Base-by-base conservation (phyloP, 2,888 invertebrate genomes). In the Aelia acuminata region DNA sequence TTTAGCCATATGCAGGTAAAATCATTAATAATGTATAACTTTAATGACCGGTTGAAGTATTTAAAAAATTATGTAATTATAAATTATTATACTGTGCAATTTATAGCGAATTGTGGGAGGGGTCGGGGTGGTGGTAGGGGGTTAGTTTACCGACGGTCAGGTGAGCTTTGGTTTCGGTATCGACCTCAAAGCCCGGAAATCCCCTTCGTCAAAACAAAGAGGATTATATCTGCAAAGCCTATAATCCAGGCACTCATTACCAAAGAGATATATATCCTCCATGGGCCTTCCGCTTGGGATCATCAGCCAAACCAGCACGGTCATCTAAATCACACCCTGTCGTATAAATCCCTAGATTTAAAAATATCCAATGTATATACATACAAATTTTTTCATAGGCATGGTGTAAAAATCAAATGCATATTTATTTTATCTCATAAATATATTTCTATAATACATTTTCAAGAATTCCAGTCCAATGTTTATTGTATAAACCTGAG, bases 181-280 rank as follows among this genome's bases (percentile, higher is more conserved):
- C 43, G 80, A 80, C 80, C 80, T 43, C 47, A 80, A 80, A 80
- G 22, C 43, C 43, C 43, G 39, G 80, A 80, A 47, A 80, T 47
- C 80, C 80, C 80, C 80, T 80, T 80, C 43, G 80, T 80, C 80
- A 80, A 80, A 80, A 39, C 80, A 39, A 80, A 80, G 80, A 80
- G 80, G 80, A 80, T 80, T 80, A 80, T 47, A 43, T 80, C 10
- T 11, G 80, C n/a, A 80, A 80, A 80, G 22, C 43, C 80, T 47
- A 43, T 80, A 80, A 80, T 80, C 80, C 80, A 80, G 80, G 43
- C 7, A 43, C 80, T 80, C 80, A 80, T 80, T 80, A 80, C 43
- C 80, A 35, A 35, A 22, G 43, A 43, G 80, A 80, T 80, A 80
- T 80, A 80, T 80, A 47, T 80, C 63, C n/a, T 22, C 43, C 10